Base-by-base conservation (phyloP, 2,797 vertebrate genomes). In the Zalophus californianus region DNA sequence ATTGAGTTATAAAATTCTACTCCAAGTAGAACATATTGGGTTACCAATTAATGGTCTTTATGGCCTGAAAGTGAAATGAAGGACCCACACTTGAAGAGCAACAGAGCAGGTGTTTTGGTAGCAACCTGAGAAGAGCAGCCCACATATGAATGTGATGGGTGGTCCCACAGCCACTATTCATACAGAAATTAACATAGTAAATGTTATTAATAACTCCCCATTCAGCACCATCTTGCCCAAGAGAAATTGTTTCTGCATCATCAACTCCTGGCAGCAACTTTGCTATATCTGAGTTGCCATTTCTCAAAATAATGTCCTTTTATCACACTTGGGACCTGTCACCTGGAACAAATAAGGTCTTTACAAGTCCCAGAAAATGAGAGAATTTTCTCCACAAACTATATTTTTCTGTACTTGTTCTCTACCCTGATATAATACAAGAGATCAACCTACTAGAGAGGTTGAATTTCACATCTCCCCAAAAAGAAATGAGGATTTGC, bases 301-400 rank as follows among this genome's bases (percentile, higher is more conserved):
- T 92, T 72, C 64, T 64, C 70, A 88, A 54, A 54, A 32, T 52
- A 62, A 84, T 25, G 14, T 20, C 35, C 62, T 54, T 78, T 78
- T 70, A 52, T 62, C 15, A 54, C 70, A 60, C 29, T 56, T 62
- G 84, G 29, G 62, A 35, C 25, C 25, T 58, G 25, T 58, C 84
- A 32, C 52, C 68, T 87, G 60, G 29, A 91, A 94, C 77, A 92
- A 72, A 70, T 70, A 60, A 48, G 29, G 27, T 56, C 84, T 73
- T 88, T 35, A 75, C 10, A 66, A 75, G 56, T 41, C 56, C 38
- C 50, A n/a, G 25, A 82, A 86, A 86, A 73, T 79, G 35, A 56
- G 64, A 96, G 21, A 44, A 78, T 62, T 68, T 85, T 79, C 35
- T 90, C 54, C 91, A 62, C 18, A 32, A 56, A 62, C 73, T 54